A percentile compares a stretch with the other conserved stretches of the same genome.
Conservation (phyloP, 2,797 vertebrate species). For the Acrocephalus scirpaceus region DNA sequence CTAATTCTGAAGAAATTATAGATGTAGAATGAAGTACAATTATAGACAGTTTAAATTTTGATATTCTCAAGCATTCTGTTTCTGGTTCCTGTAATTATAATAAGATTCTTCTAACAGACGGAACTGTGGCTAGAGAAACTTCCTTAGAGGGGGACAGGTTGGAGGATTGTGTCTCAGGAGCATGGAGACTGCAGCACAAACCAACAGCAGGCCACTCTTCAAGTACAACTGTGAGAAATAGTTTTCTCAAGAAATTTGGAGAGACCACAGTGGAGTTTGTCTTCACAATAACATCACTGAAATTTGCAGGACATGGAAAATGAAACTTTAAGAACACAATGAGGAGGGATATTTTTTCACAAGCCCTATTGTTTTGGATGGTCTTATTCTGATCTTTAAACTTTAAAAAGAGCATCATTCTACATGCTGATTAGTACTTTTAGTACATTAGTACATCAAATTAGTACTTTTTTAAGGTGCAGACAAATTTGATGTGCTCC, state of each 20-base stretch:
- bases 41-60: background rate
- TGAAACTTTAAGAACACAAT: background rate
- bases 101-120: background rate
- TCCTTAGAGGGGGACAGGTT: background rate
- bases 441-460: background rate
- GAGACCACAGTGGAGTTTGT: background rate
- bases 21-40: background rate
- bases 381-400: background rate
- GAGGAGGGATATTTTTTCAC: background rate
- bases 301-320: background rate
- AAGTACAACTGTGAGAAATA: background rate
- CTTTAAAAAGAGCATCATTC: background rate
- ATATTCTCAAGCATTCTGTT: background rate
- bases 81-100: background rate
- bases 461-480: background rate
- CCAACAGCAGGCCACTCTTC: background rate
- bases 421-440: background rate
- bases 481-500: background rate
- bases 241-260: background rate
- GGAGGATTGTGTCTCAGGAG: background rate
- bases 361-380: background rate
- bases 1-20: background rate
- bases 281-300: background rate
- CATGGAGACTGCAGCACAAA: background rate
- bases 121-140: background rate